Evolutionary conservation across 2,888 invertebrate genomes (phyloP).

Genomic region (Apotomis capreana): DNA sequence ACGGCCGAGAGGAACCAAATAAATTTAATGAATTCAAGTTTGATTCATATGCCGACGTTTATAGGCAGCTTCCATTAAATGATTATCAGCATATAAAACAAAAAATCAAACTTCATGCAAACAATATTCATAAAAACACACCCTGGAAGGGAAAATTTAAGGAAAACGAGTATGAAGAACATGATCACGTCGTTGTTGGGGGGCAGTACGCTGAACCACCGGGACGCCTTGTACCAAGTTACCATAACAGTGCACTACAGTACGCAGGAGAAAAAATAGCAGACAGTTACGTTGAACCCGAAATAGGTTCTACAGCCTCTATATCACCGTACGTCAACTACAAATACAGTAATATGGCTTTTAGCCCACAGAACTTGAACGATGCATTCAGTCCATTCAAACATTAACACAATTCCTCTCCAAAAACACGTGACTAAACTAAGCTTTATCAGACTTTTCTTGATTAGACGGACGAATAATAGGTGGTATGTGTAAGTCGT

Average conservation of each 20-base stretch:
- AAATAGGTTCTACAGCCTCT: conserved; percentile 56
- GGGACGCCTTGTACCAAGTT: conserved; percentile 61
- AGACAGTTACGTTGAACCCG: conserved; percentile 54
- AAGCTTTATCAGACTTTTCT: neutral
- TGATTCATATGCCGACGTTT: conserved; percentile 53
- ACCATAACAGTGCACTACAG: conserved; percentile 54
- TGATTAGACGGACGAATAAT: neutral
- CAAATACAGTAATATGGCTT: conserved; percentile 76
- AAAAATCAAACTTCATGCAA: conserved; percentile 53
- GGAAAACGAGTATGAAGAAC: conserved; percentile 51
- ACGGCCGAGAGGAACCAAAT: conserved; percentile 44
- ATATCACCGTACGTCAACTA: conserved; percentile 74
- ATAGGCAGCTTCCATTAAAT: conserved; percentile 48
- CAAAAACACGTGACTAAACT: neutral
- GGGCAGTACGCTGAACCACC: conserved; percentile 77
- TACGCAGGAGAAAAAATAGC: conserved; percentile 52
- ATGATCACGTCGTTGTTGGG: conserved; percentile 60
- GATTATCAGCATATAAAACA: conserved; percentile 49
- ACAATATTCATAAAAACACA: conserved; percentile 49
- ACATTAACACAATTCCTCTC: conserved; percentile 49
- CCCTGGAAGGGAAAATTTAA: conserved; percentile 53
- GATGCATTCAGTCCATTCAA: conserved; percentile 76
- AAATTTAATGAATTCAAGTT: conserved; percentile 51
- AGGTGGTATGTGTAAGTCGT: too few relatives aligned
- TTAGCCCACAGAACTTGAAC: conserved; percentile 78